Base-by-base conservation (phyloP, 2,888 invertebrate genomes). In the Acronicta alni region DNA sequence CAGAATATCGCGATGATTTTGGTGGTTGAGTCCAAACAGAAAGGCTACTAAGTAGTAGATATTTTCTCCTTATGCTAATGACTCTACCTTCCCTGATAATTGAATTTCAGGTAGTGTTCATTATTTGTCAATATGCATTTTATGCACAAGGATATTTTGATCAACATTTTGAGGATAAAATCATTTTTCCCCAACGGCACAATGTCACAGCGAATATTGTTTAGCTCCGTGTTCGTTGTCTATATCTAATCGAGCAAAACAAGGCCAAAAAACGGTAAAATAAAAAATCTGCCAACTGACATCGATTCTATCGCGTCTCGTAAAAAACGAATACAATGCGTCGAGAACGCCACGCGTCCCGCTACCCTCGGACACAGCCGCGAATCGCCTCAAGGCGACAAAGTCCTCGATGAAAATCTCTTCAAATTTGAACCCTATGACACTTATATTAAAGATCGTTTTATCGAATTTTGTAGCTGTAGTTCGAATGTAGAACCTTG, bases 231-330 rank as follows among this genome's bases (percentile, higher is more conserved):
- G 58, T 60, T 62, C 60, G 73, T 64, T 78, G 66, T 75, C 62
- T 61, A 66, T 57, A 60, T 43, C 61, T 78, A 75, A 80, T 74
- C 66, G 72, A 74, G 61, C 66, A 83, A 79, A 90, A 91, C 89
- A 86, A 91, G 92, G 93, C 91, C 91, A 89, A 92, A 92, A 93
- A 92, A 92, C 92, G 92, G 93, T 92, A 91, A 89, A 90, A 89
- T 88, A 92, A 93, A 93, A 92, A 93, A 92, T 91, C 91, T 91
- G 93, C 92, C 92, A 93, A 93, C 93, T 93, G 93, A 92, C 93
- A 93, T 93, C 92, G 89, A 92, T 93, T 93, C 92, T 92, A 92
- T 89, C 89, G 86, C 82, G 77, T 75, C 72, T 86, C 84, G 80
- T 77, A 87, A 91, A 93, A 93, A 93, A 92, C 89, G 88, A 89